A percentile compares a stretch with the other conserved stretches of the same genome.
These are phyloP conservation scores for Lucinisca nassula DNA, from an alignment of 2,888 invertebrate genomes.

Conservation along the genomic window DNA sequence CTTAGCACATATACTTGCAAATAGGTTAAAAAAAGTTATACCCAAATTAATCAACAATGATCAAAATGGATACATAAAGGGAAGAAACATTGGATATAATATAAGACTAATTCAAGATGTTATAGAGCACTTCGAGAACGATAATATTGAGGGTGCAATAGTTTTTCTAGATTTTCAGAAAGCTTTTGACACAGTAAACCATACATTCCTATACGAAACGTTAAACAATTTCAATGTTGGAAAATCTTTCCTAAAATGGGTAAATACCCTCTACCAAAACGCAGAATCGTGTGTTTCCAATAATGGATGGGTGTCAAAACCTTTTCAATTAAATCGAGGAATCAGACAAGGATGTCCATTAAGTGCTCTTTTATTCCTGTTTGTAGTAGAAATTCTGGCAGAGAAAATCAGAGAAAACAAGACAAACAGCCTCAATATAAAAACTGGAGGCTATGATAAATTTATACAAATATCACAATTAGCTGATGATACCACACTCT, in stretches of 20 bases:
- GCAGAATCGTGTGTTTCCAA: not conserved
- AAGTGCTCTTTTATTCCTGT: slow-evolving; percentile 17
- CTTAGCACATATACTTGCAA: slow-evolving; percentile 3
- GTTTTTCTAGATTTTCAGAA: slow-evolving; percentile 25
- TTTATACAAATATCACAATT: not conserved
- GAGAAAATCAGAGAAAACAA: not conserved
- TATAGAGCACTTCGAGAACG: slow-evolving; percentile 11
- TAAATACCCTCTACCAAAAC: slow-evolving; percentile 13
- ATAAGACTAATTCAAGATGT: slow-evolving; percentile 31
- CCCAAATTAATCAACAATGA: not conserved
- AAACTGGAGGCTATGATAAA: not conserved
- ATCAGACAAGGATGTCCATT: slow-evolving; percentile 31
- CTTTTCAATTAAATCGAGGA: not conserved
- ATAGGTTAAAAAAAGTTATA: slow-evolving; percentile 15
- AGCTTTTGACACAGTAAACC: slow-evolving; percentile 26
- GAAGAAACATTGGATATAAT: slow-evolving; percentile 22
- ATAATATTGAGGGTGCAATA: slow-evolving; percentile 11
- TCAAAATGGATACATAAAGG: slow-evolving; percentile 27
- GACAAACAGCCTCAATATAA: not conserved
- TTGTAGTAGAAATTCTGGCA: slow-evolving; percentile 22
- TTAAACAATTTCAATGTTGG: slow-evolving; percentile 18
- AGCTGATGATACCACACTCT: slow-evolving; percentile 29
- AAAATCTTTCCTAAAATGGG: slow-evolving; percentile 7
- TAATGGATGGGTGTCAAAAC: slow-evolving; percentile 19
- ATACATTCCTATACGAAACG: not conserved